A percentile compares a stretch with the other conserved stretches of the same genome.
phyloP scores from a whole-genome alignment of 2,797 vertebrate species.

The Enteromius radiatus region DNA sequence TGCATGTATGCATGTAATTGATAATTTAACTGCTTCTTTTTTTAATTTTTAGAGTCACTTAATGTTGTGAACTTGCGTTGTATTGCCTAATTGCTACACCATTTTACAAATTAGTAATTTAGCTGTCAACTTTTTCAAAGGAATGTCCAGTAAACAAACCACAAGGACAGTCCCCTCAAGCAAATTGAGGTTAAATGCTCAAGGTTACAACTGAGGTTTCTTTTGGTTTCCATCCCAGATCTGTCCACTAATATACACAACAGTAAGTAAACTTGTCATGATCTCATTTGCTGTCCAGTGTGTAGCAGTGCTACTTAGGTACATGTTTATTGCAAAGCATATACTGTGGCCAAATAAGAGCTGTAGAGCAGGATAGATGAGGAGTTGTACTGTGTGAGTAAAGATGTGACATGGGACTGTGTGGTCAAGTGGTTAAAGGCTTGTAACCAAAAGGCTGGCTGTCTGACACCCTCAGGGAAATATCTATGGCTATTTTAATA shows the following conservation, averaged over 20 bases:
- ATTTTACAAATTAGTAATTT: slow-evolving; percentile 20
- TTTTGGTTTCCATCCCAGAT: slow-evolving; percentile 16
- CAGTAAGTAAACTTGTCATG: neutral
- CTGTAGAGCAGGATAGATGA: neutral
- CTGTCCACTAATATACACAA: neutral
- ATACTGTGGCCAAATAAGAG: neutral
- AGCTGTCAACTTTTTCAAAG: neutral
- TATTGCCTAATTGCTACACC: slow-evolving; percentile 8
- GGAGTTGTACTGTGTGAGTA: neutral
- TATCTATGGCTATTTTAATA: neutral
- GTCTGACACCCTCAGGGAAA: neutral
- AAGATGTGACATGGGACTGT: neutral
- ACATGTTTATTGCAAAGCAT: slow-evolving; percentile 4
- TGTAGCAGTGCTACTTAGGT: neutral
- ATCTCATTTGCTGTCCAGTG: neutral
- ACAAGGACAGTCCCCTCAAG: neutral
- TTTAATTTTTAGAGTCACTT: neutral
- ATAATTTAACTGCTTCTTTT: neutral
- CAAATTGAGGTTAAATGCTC: slow-evolving; percentile 10
- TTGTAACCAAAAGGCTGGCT: slow-evolving; percentile 3
- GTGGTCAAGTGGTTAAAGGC: slow-evolving; percentile 21
- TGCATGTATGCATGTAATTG: neutral
- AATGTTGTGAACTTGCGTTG: neutral
- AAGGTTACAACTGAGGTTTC: neutral
- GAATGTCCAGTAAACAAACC: neutral